These are phyloP conservation scores for Belgica antarctica DNA, from an alignment of 2,888 invertebrate species.

Conservation along the genomic window DNA sequence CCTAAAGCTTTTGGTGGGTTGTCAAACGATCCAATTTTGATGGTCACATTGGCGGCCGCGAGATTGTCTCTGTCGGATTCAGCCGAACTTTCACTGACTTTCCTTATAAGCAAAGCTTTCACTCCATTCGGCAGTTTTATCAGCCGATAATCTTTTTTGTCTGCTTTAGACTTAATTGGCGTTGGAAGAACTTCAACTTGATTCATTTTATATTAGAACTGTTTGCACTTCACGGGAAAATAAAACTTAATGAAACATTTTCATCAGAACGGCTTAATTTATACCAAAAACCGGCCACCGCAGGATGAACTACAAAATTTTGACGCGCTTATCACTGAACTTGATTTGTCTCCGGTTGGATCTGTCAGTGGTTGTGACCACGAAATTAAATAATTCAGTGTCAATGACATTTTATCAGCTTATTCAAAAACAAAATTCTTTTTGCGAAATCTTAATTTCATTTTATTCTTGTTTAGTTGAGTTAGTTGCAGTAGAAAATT, in stretches of 20 bases:
- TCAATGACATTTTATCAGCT: no score
- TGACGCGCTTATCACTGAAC: no score
- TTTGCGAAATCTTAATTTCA: background rate
- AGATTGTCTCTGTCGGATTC: background rate
- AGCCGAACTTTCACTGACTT: background rate
- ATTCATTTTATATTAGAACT: no score
- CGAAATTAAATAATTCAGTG: no score
- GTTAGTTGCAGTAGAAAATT: background rate
- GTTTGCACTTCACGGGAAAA: background rate
- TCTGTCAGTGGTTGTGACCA: no score
- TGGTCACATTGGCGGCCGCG: constrained; percentile 67
- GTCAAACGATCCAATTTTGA: constrained; percentile 75
- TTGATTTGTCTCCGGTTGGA: no score
- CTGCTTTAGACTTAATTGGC: constrained; percentile 28
- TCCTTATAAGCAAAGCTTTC: constrained; percentile 64
- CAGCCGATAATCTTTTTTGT: constrained; percentile 49
- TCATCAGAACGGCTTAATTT: no score
- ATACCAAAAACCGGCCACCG: no score
- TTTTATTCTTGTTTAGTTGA: background rate
- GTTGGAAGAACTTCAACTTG: constrained; percentile 33
- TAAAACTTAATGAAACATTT: no score
- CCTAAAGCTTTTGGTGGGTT: constrained; percentile 76
- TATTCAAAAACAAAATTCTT: background rate
- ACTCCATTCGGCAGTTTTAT: constrained; percentile 69
- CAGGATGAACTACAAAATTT: no score